Evolutionary conservation across 1,140 invertebrate genomes (phyloP).

Genomic region (Amphibalanus amphitrite): DNA sequence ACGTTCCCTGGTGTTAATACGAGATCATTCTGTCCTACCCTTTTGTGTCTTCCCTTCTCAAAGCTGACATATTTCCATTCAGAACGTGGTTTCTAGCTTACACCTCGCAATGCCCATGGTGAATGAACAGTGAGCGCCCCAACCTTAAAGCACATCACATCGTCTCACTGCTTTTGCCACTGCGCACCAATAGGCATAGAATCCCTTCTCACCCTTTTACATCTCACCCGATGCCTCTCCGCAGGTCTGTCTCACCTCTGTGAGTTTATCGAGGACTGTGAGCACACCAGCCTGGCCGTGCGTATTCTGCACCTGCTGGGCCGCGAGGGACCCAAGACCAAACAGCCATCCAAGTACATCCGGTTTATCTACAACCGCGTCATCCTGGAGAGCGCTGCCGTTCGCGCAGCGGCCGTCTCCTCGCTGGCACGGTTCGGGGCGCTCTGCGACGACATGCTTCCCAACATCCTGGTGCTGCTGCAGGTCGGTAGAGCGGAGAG

Average conservation of each 20-base stretch:
- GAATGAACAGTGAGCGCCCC: too few species aligned
- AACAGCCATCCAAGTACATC: slow-evolving; percentile 87
- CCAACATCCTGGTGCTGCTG: slow-evolving; percentile 57
- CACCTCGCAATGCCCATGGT: too few species aligned
- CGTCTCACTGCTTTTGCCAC: too few species aligned
- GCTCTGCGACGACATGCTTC: slow-evolving; percentile 71
- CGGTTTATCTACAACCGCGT: slow-evolving; percentile 98
- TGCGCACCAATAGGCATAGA: too few species aligned
- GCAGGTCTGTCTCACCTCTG: slow-evolving; percentile 81
- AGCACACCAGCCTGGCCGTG: slow-evolving; percentile 92
- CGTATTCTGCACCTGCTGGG: slow-evolving; percentile 92
- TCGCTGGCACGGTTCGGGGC: slow-evolving; percentile 96
- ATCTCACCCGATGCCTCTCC: slow-evolving; percentile 7
- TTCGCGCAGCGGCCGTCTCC: slow-evolving; percentile 88
- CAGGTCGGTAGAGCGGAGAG: slow-evolving; percentile 6
- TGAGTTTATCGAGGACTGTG: slow-evolving; percentile 99
- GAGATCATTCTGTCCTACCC: too few species aligned
- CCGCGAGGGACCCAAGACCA: slow-evolving; percentile 86
- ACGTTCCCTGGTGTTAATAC: too few species aligned
- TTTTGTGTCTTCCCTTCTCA: too few species aligned
- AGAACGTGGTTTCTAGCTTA: too few species aligned
- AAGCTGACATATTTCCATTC: too few species aligned
- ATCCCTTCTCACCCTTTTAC: slow-evolving; percentile 11
- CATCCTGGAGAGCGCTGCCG: slow-evolving; percentile 86
- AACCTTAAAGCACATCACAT: too few species aligned